These are phyloP conservation scores for Epirrhoe alternata DNA, from an alignment of 2,888 invertebrate species.

Conservation along the genomic window DNA sequence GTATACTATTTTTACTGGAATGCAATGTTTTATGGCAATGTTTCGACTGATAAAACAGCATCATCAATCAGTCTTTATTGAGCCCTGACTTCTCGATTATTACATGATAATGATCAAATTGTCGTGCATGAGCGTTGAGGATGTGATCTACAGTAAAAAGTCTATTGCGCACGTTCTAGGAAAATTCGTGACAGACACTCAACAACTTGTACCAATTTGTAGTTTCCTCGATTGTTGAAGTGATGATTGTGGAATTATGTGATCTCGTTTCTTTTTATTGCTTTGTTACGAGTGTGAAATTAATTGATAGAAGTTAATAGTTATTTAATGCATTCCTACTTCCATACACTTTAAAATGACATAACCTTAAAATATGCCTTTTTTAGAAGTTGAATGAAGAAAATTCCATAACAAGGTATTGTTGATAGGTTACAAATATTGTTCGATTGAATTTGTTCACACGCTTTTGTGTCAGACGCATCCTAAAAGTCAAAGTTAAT, in stretches of 20 bases:
- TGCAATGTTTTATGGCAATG: too few relatives aligned
- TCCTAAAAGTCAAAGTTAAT: too few relatives aligned
- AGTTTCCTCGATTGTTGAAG: constrained; percentile 19
- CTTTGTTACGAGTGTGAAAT: neutral
- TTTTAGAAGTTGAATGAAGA: too few relatives aligned
- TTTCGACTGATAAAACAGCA: neutral
- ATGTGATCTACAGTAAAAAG: constrained; percentile 28
- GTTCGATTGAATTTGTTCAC: too few relatives aligned
- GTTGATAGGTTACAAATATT: too few relatives aligned
- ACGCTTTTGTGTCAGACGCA: too few relatives aligned
- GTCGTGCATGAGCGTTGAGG: constrained; percentile 12
- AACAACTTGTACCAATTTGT: constrained; percentile 17
- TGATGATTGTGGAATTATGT: constrained; percentile 4
- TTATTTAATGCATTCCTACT: neutral
- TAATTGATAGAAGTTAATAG: too few relatives aligned
- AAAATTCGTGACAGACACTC: constrained; percentile 26
- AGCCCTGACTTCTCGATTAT: constrained; percentile 9
- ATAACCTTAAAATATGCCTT: too few relatives aligned
- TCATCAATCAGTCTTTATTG: neutral
- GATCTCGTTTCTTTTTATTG: constrained; percentile 17
- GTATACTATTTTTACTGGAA: too few relatives aligned
- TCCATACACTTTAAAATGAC: too few relatives aligned
- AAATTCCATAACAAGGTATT: too few relatives aligned
- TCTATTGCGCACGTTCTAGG: constrained; percentile 22
- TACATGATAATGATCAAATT: constrained; percentile 21